Percentiles rank a stretch among this genome's conserved stretches.
phyloP scores from a whole-genome alignment of 2,113 vertebrate genomes.

The Lepidothrix coronata region DNA sequence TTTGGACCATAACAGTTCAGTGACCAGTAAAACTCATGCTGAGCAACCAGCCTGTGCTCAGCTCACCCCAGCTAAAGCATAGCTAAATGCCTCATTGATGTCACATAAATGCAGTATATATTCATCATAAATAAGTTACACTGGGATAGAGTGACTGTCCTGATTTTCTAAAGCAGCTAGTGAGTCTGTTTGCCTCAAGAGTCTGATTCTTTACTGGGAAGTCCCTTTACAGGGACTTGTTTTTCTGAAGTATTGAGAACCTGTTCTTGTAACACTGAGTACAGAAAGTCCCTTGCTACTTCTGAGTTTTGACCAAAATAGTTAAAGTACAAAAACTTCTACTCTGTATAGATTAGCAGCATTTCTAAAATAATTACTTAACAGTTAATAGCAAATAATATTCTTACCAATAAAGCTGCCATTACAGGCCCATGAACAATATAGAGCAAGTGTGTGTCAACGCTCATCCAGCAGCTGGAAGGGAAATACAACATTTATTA shows the following conservation, averaged over 20 bases:
- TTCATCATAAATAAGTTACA: not conserved
- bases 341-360: not conserved
- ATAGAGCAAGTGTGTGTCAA: slow-evolving; percentile 93
- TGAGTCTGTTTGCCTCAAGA: not conserved
- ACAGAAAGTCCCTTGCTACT: not conserved
- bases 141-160: not conserved
- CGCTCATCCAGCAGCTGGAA: slow-evolving; percentile 96
- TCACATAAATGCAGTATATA: not conserved
- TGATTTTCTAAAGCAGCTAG: not conserved
- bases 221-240: not conserved
- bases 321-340: not conserved
- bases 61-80: not conserved
- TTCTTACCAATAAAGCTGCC: slow-evolving; percentile 91
- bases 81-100: not conserved
- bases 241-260: not conserved
- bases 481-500: not conserved
- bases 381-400: not conserved
- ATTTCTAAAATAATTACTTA: not conserved
- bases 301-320: not conserved
- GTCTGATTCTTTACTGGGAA: not conserved
- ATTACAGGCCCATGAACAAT: slow-evolving; percentile 95
- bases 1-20: not conserved
- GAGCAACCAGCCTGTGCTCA: not conserved
- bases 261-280: not conserved
- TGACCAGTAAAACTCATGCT: not conserved